Evolutionary conservation across 2,888 invertebrate species (phyloP).

Genomic region (Crematogaster levior): DNA sequence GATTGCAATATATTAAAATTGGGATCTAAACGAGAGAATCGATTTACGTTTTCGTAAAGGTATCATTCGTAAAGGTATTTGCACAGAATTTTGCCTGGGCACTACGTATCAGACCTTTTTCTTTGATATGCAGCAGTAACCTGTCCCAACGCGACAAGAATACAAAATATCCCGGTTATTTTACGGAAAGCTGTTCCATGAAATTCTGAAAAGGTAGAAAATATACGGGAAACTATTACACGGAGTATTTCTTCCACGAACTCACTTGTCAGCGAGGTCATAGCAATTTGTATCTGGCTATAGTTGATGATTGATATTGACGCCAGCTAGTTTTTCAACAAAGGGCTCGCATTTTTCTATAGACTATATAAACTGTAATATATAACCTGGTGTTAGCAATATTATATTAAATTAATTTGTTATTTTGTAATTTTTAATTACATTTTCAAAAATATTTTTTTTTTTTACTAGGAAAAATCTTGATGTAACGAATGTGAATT

Average conservation of each 20-base stretch:
- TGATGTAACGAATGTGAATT: background rate
- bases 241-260: slow-evolving; percentile 7
- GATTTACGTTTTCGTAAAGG: slow-evolving; percentile 28
- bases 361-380: background rate
- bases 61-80: slow-evolving; percentile 46
- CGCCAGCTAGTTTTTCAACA: slow-evolving; percentile 19
- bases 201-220: slow-evolving; percentile 58
- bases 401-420: background rate
- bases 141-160: slow-evolving; percentile 50
- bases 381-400: background rate
- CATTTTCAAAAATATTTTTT: background rate
- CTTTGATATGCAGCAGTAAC: slow-evolving; percentile 51
- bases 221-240: slow-evolving; percentile 38
- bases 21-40: background rate
- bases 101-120: slow-evolving; percentile 55
- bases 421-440: background rate
- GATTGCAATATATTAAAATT: background rate
- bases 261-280: slow-evolving; percentile 37
- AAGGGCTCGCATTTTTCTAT: slow-evolving; percentile 2
- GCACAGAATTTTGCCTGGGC: slow-evolving; percentile 35
- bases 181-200: slow-evolving; percentile 58
- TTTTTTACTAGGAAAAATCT: background rate
- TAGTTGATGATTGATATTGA: slow-evolving; percentile 38
- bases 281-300: slow-evolving; percentile 42
- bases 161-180: slow-evolving; percentile 52